Evolutionary conservation across 2,797 vertebrate species (phyloP).

Genomic region (Lithobates pipiens): DNA sequence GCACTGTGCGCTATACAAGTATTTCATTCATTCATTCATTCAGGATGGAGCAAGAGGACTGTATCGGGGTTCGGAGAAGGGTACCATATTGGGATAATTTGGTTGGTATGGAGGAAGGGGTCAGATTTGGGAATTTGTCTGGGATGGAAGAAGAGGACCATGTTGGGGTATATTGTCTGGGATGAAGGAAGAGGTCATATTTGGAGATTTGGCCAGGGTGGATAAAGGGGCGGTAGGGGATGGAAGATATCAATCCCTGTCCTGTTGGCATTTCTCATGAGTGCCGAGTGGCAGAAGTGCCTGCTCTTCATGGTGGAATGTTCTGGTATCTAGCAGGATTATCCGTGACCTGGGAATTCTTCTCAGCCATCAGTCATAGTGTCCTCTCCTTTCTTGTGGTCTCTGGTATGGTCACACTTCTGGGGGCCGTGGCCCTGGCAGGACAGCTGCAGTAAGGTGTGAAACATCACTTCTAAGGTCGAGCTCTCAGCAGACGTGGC

Average conservation of each 20-base stretch:
- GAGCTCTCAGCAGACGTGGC: not conserved
- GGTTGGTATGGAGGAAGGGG: not conserved
- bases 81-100: not conserved
- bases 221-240: not conserved
- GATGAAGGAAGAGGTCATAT: too few species aligned
- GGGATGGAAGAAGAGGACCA: not conserved
- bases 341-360: not conserved
- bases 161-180: not conserved
- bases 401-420: not conserved
- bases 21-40: too few species aligned
- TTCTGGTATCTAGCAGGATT: slow-evolving; percentile 23
- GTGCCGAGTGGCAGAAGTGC: not conserved
- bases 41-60: not conserved
- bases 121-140: too few species aligned
- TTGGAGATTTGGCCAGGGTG: too few species aligned
- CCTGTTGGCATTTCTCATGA: not conserved
- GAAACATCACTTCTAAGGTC: not conserved
- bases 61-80: not conserved
- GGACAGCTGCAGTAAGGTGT: slow-evolving; percentile 17
- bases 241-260: not conserved
- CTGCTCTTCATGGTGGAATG: not conserved
- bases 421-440: not conserved
- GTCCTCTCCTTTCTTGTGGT: slow-evolving; percentile 6
- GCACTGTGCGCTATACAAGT: too few species aligned
- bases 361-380: not conserved